phyloP scores from a whole-genome alignment of 2,888 invertebrate species.

The Galerucella nymphaeae region DNA sequence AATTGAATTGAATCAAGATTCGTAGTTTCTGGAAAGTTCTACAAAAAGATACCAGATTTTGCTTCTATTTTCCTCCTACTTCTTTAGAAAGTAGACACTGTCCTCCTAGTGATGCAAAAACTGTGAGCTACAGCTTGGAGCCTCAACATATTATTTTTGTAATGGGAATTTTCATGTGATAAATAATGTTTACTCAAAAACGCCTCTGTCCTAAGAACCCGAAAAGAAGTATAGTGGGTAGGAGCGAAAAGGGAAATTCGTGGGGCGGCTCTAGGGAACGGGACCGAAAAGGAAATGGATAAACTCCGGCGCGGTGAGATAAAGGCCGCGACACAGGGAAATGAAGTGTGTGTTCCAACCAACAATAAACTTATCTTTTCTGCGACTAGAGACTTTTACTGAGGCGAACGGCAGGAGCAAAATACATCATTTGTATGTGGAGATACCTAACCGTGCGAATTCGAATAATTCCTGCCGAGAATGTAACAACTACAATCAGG shows the following conservation, averaged over 20 bases:
- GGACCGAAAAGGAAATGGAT: slow-evolving; percentile 61
- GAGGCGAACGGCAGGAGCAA: slow-evolving; percentile 52
- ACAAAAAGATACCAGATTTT: no score
- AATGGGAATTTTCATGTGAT: neutral
- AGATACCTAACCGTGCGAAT: slow-evolving; percentile 62
- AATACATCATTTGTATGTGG: slow-evolving; percentile 65
- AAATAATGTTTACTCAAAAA: slow-evolving; percentile 11
- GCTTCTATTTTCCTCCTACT: no score
- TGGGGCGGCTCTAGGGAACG: slow-evolving; percentile 50
- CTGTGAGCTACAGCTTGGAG: neutral
- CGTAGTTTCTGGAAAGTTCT: no score
- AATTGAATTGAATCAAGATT: no score
- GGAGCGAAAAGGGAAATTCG: slow-evolving; percentile 38
- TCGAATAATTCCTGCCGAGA: slow-evolving; percentile 54
- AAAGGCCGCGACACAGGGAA: slow-evolving; percentile 63
- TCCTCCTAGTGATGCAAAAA: no score
- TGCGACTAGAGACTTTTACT: slow-evolving; percentile 62
- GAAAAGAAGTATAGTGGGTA: slow-evolving; percentile 20
- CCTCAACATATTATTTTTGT: neutral
- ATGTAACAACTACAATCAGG: slow-evolving; percentile 29
- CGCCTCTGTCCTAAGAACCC: slow-evolving; percentile 14
- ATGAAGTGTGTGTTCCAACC: slow-evolving; percentile 64
- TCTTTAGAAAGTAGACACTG: no score
- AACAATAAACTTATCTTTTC: slow-evolving; percentile 65
- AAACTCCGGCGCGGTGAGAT: slow-evolving; percentile 63